Evolutionary conservation across 2,888 invertebrate species (phyloP).

Genomic region (Apodemia hepburni): DNA sequence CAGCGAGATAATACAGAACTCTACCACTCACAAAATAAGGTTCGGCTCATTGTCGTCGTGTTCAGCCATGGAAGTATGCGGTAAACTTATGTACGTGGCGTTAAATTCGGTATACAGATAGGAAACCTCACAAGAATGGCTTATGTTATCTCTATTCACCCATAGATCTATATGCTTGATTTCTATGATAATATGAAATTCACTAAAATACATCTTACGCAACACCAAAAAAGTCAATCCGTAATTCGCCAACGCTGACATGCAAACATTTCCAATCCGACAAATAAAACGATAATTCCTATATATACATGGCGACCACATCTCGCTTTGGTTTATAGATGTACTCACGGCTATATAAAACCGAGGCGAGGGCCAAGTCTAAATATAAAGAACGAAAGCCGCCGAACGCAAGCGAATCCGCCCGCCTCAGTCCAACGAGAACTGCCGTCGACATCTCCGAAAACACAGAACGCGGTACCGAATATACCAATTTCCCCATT

Average conservation of each 20-base stretch:
- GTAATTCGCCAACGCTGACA: constrained; percentile 48
- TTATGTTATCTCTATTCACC: neutral
- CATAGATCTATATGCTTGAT: neutral
- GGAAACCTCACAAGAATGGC: no score
- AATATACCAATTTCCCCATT: constrained; percentile 50
- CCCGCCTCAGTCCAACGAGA: constrained; percentile 74
- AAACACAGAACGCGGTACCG: constrained; percentile 62
- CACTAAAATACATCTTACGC: constrained; percentile 3
- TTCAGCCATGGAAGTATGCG: no score
- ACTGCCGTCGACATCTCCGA: constrained; percentile 71
- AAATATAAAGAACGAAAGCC: constrained; percentile 78
- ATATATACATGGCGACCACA: constrained; percentile 73
- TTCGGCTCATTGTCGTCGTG: no score
- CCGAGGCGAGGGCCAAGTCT: constrained; percentile 83
- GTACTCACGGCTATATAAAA: constrained; percentile 80
- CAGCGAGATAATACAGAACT: no score
- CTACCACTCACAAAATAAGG: no score
- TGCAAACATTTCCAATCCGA: constrained; percentile 72
- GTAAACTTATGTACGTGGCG: neutral
- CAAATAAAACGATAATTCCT: constrained; percentile 76
- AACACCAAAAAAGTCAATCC: constrained; percentile 42
- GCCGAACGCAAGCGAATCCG: constrained; percentile 65
- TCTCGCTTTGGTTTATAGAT: constrained; percentile 78
- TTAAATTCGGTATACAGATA: neutral
- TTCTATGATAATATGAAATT: neutral